Conservation (phyloP, 2,113 vertebrate genomes). For the Prochilodus magdalenae region DNA sequence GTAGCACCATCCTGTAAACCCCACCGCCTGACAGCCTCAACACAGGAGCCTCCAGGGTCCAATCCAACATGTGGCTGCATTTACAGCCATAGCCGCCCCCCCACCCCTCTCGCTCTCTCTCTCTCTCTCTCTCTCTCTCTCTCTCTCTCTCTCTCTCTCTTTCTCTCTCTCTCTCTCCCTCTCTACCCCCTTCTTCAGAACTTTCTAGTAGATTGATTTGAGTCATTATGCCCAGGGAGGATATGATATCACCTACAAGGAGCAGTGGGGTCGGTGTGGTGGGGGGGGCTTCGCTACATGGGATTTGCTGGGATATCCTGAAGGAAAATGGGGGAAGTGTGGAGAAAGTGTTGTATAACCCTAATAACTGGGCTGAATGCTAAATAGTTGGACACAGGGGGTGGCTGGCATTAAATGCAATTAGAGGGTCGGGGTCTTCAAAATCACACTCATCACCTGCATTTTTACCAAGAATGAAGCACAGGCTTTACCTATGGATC, state of each 20-base stretch:
- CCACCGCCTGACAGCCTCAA: conserved; percentile 48
- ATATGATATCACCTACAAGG: conserved; percentile 46
- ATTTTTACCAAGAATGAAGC: neutral
- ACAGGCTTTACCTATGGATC: conserved; percentile 1
- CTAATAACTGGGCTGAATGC: neutral
- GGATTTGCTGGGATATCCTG: conserved; percentile 48
- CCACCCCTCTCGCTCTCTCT: conserved; percentile 1
- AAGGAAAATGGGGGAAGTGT: conserved; percentile 20
- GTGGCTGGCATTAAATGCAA: conserved; percentile 24
- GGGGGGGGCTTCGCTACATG: conserved; percentile 20
- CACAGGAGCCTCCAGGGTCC: conserved; percentile 41
- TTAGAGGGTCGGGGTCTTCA: conserved; percentile 3
- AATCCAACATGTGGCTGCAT: conserved; percentile 55
- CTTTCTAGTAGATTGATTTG: conserved; percentile 20
- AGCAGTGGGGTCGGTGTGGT: too few species aligned
- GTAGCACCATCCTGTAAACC: conserved; percentile 44
- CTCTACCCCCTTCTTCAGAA: neutral
- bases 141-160: conserved; percentile 23
- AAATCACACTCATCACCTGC: conserved; percentile 11
- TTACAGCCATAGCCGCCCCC: conserved; percentile 6
- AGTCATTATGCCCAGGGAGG: conserved; percentile 25
- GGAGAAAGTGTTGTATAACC: neutral
- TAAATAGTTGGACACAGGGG: conserved; percentile 12
- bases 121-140: conserved; percentile 7
- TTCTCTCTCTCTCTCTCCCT: conserved; percentile 6